Base-by-base conservation (phyloP, 2,113 vertebrate genomes). In the Gambusia holbrooki region DNA sequence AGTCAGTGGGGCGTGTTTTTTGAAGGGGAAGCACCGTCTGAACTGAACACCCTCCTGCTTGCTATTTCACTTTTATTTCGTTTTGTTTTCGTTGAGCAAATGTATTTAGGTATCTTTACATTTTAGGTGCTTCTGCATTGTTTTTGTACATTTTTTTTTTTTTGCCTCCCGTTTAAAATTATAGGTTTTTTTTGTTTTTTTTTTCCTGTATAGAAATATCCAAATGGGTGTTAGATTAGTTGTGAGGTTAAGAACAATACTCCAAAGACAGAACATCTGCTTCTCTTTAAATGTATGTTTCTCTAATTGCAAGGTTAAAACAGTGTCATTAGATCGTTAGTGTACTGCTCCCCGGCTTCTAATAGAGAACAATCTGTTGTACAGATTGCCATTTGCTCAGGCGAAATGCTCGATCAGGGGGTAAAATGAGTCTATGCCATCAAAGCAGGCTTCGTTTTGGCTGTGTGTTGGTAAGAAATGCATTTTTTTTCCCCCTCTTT, bases 211-310 rank as follows among this genome's bases (percentile, higher is more conserved):
- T 76, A 91, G 77, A 89, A 68, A 71, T 87, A 74, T 88, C 79
- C 74, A 79, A 89, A 75, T 81, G 73, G 81, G 84, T 84, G 72
- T 88, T 88, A 79, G 89, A 88, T 88, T 73, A 87, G 80, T 84
- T 74, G 76, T 81, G 71, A 73, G 80, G 76, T 83, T 85, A 89
- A 83, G 90, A 88, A 82, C 83, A 86, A 81, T 86, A 77, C 86
- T 91, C 84, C 84, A 85, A 91, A 86, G 80, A 90, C 80, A 32
- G 66, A 89, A 84, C 74, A 35, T 82, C 32, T 71, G 66, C 74
- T 90, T 83, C 68, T 78, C 82, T 83, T 77, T 84, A 82, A 64
- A 80, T 84, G 74, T 88, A 76, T 32, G 76, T 83, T 69, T 74
- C 77, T 87, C 66, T 81, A 51, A 83, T 40, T 51, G 68, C 64